These are phyloP conservation scores for Plectus sambesii DNA, from an alignment of 1,140 invertebrate species.

Conservation along the genomic window DNA sequence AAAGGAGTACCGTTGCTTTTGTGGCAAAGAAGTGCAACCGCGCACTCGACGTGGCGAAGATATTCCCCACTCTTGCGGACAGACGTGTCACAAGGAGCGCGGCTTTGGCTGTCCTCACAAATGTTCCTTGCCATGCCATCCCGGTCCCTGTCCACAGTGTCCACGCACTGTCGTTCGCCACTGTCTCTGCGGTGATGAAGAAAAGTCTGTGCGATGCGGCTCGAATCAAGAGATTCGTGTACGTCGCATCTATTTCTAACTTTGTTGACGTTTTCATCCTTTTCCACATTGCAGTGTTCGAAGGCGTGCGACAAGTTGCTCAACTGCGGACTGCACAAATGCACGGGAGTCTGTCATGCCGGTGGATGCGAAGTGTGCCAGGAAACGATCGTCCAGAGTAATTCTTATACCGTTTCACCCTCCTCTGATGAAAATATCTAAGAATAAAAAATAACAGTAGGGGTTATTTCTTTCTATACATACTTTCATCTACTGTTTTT, in stretches of 20 bases:
- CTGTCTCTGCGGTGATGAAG: constrained; percentile 51
- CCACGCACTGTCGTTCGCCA: constrained; percentile 52
- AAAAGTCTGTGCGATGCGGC: constrained; percentile 17
- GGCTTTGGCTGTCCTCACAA: constrained; percentile 60
- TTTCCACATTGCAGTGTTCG: constrained; percentile 20
- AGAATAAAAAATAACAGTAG: too few relatives aligned
- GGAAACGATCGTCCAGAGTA: constrained; percentile 53
- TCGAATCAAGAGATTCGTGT: constrained; percentile 14
- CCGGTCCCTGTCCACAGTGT: constrained; percentile 67
- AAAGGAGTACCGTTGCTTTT: constrained; percentile 48
- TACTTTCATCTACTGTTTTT: constrained; percentile 17
- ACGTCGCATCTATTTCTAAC: constrained; percentile 14
- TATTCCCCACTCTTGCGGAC: constrained; percentile 75
- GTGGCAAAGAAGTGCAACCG: constrained; percentile 36
- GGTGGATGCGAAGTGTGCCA: constrained; percentile 50
- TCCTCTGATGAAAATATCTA: too few relatives aligned
- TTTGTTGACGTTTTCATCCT: constrained; percentile 14
- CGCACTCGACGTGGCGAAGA: constrained; percentile 50
- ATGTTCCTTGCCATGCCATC: constrained; percentile 78
- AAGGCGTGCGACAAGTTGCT: constrained; percentile 58
- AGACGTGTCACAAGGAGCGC: constrained; percentile 59
- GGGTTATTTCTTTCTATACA: background rate
- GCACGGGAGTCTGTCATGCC: constrained; percentile 57
- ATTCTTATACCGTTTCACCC: too few relatives aligned
- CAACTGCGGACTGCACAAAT: constrained; percentile 52